phyloP scores from a whole-genome alignment of 1,140 invertebrate species.

The Atta texana region DNA sequence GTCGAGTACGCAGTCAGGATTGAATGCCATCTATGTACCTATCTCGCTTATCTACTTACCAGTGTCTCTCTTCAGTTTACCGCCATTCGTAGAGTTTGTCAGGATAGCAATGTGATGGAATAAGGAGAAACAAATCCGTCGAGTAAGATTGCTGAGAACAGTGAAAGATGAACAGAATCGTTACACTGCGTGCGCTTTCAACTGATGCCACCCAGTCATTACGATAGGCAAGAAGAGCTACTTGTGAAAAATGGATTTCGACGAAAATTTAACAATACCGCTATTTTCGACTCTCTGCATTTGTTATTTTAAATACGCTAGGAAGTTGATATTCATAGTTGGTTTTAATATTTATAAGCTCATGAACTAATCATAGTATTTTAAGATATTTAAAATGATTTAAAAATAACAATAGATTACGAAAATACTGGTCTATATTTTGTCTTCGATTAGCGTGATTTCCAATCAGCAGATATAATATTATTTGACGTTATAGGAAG shows the following conservation, averaged over 20 bases:
- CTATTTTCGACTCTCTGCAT: neutral
- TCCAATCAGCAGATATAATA: neutral
- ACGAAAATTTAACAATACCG: constrained; percentile 42
- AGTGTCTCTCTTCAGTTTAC: constrained; percentile 22
- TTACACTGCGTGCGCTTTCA: constrained; percentile 25
- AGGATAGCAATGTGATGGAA: neutral
- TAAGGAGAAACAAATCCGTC: constrained; percentile 38
- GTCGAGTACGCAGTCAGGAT: constrained; percentile 20
- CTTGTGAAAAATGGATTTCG: constrained; percentile 57
- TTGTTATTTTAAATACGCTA: constrained; percentile 20
- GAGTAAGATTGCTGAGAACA: constrained; percentile 16
- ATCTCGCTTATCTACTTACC: neutral
- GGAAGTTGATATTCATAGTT: neutral
- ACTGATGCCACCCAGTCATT: neutral
- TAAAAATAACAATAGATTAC: too few species aligned
- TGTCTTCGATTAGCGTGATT: neutral
- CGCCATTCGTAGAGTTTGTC: constrained; percentile 18
- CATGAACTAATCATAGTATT: too few species aligned
- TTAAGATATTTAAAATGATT: too few species aligned
- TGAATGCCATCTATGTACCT: constrained; percentile 12
- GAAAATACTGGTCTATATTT: neutral
- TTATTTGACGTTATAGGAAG: neutral
- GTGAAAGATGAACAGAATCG: constrained; percentile 44
- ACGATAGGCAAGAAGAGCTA: constrained; percentile 6
- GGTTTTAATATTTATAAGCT: too few species aligned